Percentiles rank a stretch among this genome's conserved stretches.
Conservation (phyloP, 2,888 invertebrate genomes). For the Ochropacha duplaris region DNA sequence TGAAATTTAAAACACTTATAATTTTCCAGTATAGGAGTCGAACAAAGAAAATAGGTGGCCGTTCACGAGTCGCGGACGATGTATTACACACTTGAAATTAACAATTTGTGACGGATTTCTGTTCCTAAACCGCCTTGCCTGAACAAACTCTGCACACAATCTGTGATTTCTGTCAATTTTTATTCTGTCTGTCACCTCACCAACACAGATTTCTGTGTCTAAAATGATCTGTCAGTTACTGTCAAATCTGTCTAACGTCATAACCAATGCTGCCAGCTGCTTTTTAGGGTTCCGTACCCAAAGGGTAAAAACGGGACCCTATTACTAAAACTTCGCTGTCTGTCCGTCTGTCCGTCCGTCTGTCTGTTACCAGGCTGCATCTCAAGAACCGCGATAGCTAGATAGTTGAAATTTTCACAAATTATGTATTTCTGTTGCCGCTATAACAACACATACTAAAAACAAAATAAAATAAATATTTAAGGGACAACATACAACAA, state of each 20-base stretch:
- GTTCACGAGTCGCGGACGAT: slow-evolving; percentile 24
- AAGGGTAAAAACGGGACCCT: no score
- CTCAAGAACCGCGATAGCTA: no score
- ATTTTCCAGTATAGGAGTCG: slow-evolving; percentile 24
- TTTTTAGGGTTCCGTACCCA: no score
- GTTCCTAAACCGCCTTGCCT: slow-evolving; percentile 26
- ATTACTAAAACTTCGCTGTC: no score
- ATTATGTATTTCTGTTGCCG: no score
- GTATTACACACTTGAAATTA: slow-evolving; percentile 27
- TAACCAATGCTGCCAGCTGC: neutral
- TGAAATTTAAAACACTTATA: slow-evolving; percentile 22
- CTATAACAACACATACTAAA: no score
- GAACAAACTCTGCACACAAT: slow-evolving; percentile 32
- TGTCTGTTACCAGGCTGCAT: no score
- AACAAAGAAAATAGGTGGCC: slow-evolving; percentile 26
- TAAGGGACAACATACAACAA: no score
- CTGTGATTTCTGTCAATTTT: slow-evolving; percentile 15
- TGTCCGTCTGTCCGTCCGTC: no score
- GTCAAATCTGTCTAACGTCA: neutral
- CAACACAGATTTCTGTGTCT: neutral
- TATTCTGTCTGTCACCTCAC: slow-evolving; percentile 11
- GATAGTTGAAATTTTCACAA: no score
- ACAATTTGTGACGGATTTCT: slow-evolving; percentile 37
- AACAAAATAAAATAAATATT: no score
- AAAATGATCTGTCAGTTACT: neutral